Conservation (phyloP, 2,797 vertebrate genomes). For the Momotus momota region DNA sequence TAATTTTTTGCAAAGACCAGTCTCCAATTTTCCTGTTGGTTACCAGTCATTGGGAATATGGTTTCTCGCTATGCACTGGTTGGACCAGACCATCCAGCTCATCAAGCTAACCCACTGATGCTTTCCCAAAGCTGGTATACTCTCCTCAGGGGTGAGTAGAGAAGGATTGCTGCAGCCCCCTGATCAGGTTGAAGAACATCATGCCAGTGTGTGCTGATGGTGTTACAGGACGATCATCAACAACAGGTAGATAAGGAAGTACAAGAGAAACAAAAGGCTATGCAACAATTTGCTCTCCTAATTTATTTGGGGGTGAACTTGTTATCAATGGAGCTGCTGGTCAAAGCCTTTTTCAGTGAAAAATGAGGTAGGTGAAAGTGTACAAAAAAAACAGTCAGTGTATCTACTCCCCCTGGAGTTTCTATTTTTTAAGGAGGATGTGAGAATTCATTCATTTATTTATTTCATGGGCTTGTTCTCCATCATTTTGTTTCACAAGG, state of each 20-base stretch:
- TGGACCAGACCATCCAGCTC: not conserved
- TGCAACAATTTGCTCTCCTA: not conserved
- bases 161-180: not conserved
- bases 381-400: rapidly evolving
- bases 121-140: not conserved
- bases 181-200: rapidly evolving
- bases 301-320: not conserved
- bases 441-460: not conserved
- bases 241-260: rapidly evolving
- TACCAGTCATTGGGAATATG: rapidly evolving
- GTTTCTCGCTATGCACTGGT: rapidly evolving
- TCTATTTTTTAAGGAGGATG: not conserved
- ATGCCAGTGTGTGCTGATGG: not conserved
- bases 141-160: not conserved
- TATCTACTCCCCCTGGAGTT: not conserved
- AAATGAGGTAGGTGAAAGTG: not conserved
- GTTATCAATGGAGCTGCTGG: not conserved
- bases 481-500: not conserved
- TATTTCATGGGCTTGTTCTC: not conserved
- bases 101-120: rapidly evolving
- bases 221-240: not conserved
- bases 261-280: not conserved
- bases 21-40: not conserved
- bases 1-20: rapidly evolving
- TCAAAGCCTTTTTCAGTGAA: not conserved